Base-by-base conservation (phyloP, 2,888 invertebrate species). In the Ochropacha duplaris region DNA sequence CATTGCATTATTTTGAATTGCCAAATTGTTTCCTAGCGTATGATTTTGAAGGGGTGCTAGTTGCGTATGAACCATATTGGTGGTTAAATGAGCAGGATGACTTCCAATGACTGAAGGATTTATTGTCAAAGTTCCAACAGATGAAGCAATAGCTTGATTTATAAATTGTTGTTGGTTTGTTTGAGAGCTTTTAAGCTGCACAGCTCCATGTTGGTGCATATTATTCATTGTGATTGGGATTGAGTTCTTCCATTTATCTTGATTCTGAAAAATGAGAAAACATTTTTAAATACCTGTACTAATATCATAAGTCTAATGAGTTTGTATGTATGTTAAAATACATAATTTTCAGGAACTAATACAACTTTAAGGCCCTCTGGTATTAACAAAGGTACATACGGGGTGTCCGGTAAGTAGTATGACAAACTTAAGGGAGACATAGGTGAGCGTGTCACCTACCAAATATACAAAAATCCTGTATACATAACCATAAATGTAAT, bases 241-340 rank as follows among this genome's bases (percentile, higher is more conserved):
- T 83, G 96, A 94, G 88, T 96, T 96, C 86, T 96, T 97, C 96
- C 97, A 97, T 93, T 97, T 97, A 92, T 97, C 97, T 87, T 96
- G 96, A 88, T 95, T 96, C 96, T 97, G 93, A 59, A 95, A 94
- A 71, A 39, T 12, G 2, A 2, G 4, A 24, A 39, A 3, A 49
- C 26, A n/a, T n/a, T n/a, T n/a, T n/a, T n/a, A n/a, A n/a, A n/a
- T n/a, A n/a, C n/a, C n/a, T n/a, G n/a, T n/a, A n/a, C n/a, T n/a
- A n/a, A n/a, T n/a, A n/a, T n/a, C n/a, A n/a, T n/a, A n/a, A n/a
- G n/a, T n/a, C n/a, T n/a, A n/a, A n/a, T n/a, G n/a, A n/a, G n/a
- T n/a, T n/a, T n/a, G n/a, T n/a, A n/a, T n/a, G n/a, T n/a, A n/a
- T n/a, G n/a, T n/a, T n/a, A n/a, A n/a, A n/a, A n/a, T n/a, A n/a